Base-by-base conservation (phyloP, 2,888 invertebrate genomes). In the Aphodius sticticus region DNA sequence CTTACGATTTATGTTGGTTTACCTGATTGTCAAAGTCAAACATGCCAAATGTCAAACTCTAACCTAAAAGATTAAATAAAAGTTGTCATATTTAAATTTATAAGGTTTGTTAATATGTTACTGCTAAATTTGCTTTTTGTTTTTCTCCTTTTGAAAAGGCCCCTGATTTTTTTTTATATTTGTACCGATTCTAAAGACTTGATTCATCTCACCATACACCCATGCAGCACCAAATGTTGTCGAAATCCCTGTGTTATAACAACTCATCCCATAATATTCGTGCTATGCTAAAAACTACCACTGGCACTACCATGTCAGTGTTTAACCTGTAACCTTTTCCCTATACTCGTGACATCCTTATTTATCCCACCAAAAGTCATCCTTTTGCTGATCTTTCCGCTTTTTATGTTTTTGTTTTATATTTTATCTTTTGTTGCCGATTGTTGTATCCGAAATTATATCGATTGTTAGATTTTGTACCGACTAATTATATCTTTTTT, bases 261-360 rank as follows among this genome's bases (percentile, higher is more conserved):
- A 85, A 86, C 86, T 86, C 87, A 86, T 86, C 86, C 86, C 87
- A 87, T 83, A 87, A 87, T 87, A 87, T 88, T 88, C 88, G 87
- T 86, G 87, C 87, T 89, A 88, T 89, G 88, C 88, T 88, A 88
- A 88, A 26, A 85, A 53, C 4, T 53, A 85, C 85, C 86, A 86
- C 85, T 85, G 87, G 87, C 86, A 85, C 85, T 83, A 15, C 70
- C 74, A 16, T 35, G 53, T 78, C 72, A 78, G 70, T 75, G 76
- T 70, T 70, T 69, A 16, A 53, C 53, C 70, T 70, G 53, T 53
- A 53, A 53, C 53, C 53, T 53, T 12, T 53, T 7, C 53, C 53
- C 53, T 53, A 9, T 53, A 53, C 78, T 15, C 9, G 70, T 79
- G 78, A 78, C 82, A 78, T 80, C 79, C 16, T 82, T 80, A 79